Evolutionary conservation across 2,113 vertebrate genomes (phyloP), one percentile per base, ranked within the genome.

Genomic region (Antigone vipio): DNA sequence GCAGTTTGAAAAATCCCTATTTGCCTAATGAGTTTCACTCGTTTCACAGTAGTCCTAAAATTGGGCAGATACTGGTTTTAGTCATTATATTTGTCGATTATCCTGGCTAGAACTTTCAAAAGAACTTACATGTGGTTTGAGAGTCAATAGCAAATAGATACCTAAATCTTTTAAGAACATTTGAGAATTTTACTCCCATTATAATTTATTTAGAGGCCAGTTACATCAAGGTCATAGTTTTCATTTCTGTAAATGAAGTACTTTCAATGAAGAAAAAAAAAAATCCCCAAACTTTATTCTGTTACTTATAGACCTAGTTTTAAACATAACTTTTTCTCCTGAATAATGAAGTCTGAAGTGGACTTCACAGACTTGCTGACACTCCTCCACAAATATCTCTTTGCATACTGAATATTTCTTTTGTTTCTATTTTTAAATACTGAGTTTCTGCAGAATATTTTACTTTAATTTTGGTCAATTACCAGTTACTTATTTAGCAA

Each of bases 21-120:
- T 90, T 95, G 50, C 67, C 44, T 95, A 95, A 92, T 67, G 63
- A 88, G 30, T 88, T 95, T 83, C 77, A 83, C 47, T 94, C 35
- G 55, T 66, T 88, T 74, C 68, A 63, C 47, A 85, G 63, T 66
- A 69, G 38, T 89, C 38, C 38, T 69, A 77, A 78, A 94, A 88
- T 14, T 71, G 47, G 35, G 24, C 19, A 92, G 14, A 59, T 47
- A 63, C 26, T 32, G 21, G 7, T 24, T 94, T 80, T 86, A 72
- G 55, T 79, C 1, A 12, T 42, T 53, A 27, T 44, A 68, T 64
- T 77, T 82, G 35, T 50, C 1, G 0, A 38, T 69, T 85, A 66
- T 49, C 24, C 27, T 30, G 9, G 11, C 8, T 67, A 78, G 47
- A 87, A 78, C 22, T 68, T 85, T 87, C 49, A 53, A 34, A 91